Evolutionary conservation across 1,140 invertebrate species (phyloP), one percentile per base, ranked within the genome.

Genomic region (Zaprionus ghesquierei): DNA sequence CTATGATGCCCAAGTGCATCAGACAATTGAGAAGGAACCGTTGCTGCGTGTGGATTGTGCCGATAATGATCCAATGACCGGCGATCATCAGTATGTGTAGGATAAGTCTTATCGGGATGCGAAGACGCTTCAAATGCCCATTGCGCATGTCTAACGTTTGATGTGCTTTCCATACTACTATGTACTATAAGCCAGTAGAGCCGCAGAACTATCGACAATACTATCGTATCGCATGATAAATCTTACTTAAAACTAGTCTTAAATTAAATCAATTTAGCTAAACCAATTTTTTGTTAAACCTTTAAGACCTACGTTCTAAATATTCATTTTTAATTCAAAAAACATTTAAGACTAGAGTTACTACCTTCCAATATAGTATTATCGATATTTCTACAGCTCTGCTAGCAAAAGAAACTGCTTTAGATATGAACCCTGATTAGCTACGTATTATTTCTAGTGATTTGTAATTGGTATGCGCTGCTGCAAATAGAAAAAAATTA

Each of bases 1-100:
- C 62, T 86, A 93, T 31, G 93, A 93, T 65, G 69, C 77, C 4
- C 86, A 90, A 25, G 79, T 86, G 53, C 81, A 81, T 69, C 81
- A 79, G 53, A 92, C 91, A 55, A 91, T 93, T 59, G 93, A 94
- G 77, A 92, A 93, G 65, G 93, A 94, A 79, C 93, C 93, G 20
- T 77, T 94, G 44, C 66, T 93, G 61, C 86, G 91, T 12, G 79
- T 68, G 15, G 90, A 90, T 46, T 76, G 71, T 38, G 70, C 82
- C 41, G 79, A 78, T 63, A 78, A 65, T 33, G 79, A 78, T 75
- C 82, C 75, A 23, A 50, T 75, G 55, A 56, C 64, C 20, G 72
- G 74, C 29, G 89, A 92, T 38, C 90, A 91, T 81, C 91, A 92
- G 79, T 92, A 92, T 72, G 91, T 92, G 85, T 92, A 92, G 90